A percentile compares a stretch with the other conserved stretches of the same genome.
phyloP scores from a whole-genome alignment of 2,888 invertebrate species.

The Camptogramma bilineatum region DNA sequence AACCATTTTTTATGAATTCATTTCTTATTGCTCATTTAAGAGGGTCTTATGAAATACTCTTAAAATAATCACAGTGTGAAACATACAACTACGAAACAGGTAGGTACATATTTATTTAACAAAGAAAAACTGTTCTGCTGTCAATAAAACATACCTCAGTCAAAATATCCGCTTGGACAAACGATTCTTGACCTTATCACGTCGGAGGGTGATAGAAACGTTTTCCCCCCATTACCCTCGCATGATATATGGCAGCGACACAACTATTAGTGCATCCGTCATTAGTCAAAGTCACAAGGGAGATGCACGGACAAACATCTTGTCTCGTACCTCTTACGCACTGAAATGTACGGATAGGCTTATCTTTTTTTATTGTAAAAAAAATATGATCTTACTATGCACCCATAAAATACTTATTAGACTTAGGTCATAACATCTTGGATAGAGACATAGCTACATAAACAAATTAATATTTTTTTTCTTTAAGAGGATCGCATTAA shows the following conservation, averaged over 20 bases:
- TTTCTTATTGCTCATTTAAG: no score
- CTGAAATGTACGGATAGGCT: neutral
- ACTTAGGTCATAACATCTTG: neutral
- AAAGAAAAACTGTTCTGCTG: constrained; percentile 13
- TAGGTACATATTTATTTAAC: constrained; percentile 42
- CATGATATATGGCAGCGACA: constrained; percentile 81
- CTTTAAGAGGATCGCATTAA: neutral
- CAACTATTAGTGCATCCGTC: constrained; percentile 86
- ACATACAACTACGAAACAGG: no score
- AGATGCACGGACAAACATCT: constrained; percentile 40
- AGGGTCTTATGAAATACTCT: no score
- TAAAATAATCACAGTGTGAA: no score
- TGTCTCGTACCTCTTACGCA: constrained; percentile 13
- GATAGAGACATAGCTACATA: no score
- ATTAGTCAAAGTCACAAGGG: constrained; percentile 82
- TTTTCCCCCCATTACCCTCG: constrained; percentile 78
- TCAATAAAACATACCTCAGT: constrained; percentile 44
- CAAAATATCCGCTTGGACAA: constrained; percentile 67
- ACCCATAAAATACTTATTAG: neutral
- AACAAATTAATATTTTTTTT: neutral
- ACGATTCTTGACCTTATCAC: constrained; percentile 78
- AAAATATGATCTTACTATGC: neutral
- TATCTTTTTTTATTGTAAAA: neutral
- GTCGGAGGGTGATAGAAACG: constrained; percentile 73
- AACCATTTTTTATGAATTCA: no score